A percentile compares a stretch with the other conserved stretches of the same genome.
Evolutionary conservation across 2,113 vertebrate genomes (phyloP).

Genomic region (Prietella phreatophila): DNA sequence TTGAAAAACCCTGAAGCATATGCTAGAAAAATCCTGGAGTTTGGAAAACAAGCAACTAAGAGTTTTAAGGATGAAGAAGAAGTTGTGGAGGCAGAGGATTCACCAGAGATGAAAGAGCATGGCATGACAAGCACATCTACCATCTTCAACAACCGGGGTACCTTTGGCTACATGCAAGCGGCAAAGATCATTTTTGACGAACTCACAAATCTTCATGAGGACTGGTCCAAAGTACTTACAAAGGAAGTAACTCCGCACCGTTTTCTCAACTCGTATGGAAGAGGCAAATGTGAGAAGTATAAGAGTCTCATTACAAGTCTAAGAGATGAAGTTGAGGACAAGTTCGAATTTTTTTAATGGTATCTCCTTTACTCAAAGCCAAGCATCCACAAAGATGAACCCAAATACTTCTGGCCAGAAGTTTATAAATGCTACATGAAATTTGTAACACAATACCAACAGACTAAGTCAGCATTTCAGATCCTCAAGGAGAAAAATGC

Average conservation of each 20-base stretch:
- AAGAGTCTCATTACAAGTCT: neutral
- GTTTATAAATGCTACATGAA: neutral
- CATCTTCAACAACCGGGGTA: constrained; percentile 57
- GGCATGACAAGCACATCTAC: neutral
- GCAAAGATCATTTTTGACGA: constrained; percentile 43
- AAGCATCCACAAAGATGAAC: constrained; percentile 22
- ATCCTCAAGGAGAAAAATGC: constrained; percentile 41
- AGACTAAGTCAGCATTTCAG: neutral
- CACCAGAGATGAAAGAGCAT: neutral
- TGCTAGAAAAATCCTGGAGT: constrained; percentile 20
- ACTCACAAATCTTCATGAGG: neutral
- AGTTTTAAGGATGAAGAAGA: constrained; percentile 48
- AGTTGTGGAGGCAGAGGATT: constrained; percentile 44
- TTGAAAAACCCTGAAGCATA: neutral
- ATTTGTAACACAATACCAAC: neutral
- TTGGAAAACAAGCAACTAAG: constrained; percentile 22
- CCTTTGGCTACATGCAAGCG: constrained; percentile 56
- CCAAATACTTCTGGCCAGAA: neutral
- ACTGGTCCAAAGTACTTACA: constrained; percentile 29
- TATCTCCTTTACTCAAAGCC: constrained; percentile 56
- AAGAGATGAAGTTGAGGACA: constrained; percentile 26
- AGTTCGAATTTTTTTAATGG: constrained; percentile 59
- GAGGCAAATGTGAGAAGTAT: neutral
- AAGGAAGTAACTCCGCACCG: neutral
- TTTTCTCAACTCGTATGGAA: neutral